A percentile compares a stretch with the other conserved stretches of the same genome.
Conservation (phyloP, 2,113 vertebrate species). For the Chrysemys picta region DNA sequence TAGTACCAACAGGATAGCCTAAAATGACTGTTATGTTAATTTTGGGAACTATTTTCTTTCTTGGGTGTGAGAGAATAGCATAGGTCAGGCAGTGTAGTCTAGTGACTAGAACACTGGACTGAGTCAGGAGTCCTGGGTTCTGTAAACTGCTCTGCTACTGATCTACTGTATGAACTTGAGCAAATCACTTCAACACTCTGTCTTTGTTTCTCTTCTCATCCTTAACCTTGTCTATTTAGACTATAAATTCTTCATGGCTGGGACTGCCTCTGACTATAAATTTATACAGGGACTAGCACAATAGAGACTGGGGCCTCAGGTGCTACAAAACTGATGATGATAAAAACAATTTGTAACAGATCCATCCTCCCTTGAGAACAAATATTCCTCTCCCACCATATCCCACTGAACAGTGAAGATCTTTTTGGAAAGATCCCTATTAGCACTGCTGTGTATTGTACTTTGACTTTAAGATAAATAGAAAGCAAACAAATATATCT, state of each 20-base stretch:
- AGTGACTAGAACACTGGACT: background rate
- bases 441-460: conserved; percentile 33
- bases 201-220: background rate
- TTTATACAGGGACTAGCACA: background rate
- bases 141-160: background rate
- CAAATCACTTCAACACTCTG: background rate
- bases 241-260: background rate
- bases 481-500: conserved; percentile 74
- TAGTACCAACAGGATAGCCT: background rate
- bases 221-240: conserved; percentile 14
- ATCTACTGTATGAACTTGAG: background rate
- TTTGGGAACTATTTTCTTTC: background rate
- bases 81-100: background rate
- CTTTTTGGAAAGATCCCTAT: conserved; percentile 21
- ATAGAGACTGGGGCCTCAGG: background rate
- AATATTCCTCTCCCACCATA: conserved; percentile 5
- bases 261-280: background rate
- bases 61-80: background rate
- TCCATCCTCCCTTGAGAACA: conserved; percentile 9
- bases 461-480: conserved; percentile 66
- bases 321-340: conserved; percentile 44
- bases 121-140: background rate
- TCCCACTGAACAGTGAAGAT: conserved; percentile 27
- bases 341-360: background rate
- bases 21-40: background rate